Evolutionary conservation across 1,140 invertebrate species (phyloP).

Genomic region (Ruditapes philippinarum): DNA sequence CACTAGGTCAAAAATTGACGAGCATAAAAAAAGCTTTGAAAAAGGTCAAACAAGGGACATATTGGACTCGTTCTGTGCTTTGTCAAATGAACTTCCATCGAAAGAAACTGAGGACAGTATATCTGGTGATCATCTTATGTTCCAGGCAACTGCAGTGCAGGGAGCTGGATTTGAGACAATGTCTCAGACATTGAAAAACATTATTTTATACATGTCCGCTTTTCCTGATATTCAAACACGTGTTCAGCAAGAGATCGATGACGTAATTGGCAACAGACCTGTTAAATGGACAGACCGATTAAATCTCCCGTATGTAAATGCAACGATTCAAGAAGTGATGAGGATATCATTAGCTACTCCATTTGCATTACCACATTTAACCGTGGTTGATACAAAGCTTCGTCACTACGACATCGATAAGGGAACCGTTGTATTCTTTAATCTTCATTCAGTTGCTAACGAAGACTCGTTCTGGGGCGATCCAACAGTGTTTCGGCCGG

Average conservation of each 20-base stretch:
- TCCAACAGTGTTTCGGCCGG: neutral
- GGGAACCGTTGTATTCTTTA: neutral
- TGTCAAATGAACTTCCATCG: neutral
- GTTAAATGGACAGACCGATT: neutral
- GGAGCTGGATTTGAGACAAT: neutral
- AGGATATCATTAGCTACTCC: neutral
- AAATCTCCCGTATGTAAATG: neutral
- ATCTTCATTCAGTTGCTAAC: neutral
- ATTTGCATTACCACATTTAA: neutral
- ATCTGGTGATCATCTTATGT: neutral
- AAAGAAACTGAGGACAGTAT: neutral
- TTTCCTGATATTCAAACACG: neutral
- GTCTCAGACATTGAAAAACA: neutral
- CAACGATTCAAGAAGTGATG: constrained; percentile 20
- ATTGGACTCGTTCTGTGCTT: neutral
- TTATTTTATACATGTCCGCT: neutral
- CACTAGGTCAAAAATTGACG: neutral
- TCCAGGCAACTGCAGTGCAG: neutral
- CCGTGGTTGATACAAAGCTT: neutral
- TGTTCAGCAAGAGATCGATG: neutral
- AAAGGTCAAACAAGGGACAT: neutral
- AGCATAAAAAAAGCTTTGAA: neutral
- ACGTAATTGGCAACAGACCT: neutral
- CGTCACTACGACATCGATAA: neutral
- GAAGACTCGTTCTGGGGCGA: neutral